phyloP scores from a whole-genome alignment of 1,140 invertebrate genomes.

The Drosophila kanapiae region DNA sequence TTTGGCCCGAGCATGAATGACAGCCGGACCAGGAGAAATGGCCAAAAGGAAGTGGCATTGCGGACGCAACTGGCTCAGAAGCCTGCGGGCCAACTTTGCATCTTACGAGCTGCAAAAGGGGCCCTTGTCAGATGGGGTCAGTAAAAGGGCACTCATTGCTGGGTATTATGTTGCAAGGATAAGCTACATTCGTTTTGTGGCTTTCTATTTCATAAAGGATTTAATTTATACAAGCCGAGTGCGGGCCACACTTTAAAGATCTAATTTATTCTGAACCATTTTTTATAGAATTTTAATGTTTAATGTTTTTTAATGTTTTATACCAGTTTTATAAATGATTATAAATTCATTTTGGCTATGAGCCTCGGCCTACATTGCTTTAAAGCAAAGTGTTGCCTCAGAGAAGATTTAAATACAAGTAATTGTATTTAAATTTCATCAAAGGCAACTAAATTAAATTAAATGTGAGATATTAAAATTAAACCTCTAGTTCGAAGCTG shows the following conservation, averaged over 20 bases:
- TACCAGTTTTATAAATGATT: no score
- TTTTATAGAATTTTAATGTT: neutral
- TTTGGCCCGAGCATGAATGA: constrained; percentile 51
- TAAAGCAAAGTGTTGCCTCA: neutral
- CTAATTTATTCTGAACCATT: neutral
- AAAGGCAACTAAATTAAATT: no score
- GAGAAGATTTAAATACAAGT: no score
- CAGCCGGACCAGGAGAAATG: constrained; percentile 2
- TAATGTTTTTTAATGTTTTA: no score
- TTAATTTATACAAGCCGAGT: neutral
- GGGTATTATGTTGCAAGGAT: neutral
- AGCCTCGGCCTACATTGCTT: neutral
- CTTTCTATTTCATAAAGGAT: neutral
- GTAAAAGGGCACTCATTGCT: neutral
- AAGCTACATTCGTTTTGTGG: neutral
- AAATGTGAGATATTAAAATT: no score
- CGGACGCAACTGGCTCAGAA: constrained; percentile 7
- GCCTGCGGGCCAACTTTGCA: constrained; percentile 3
- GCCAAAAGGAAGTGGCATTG: constrained; percentile 36
- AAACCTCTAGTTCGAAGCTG: no score
- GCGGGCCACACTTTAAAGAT: neutral
- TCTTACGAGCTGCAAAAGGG: neutral
- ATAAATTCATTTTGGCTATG: neutral
- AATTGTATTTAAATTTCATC: no score
- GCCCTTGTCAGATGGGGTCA: neutral